Evolutionary conservation across 2,888 invertebrate species (phyloP), one percentile per base, ranked within the genome.

Genomic region (Oxyscelio sp.): DNA sequence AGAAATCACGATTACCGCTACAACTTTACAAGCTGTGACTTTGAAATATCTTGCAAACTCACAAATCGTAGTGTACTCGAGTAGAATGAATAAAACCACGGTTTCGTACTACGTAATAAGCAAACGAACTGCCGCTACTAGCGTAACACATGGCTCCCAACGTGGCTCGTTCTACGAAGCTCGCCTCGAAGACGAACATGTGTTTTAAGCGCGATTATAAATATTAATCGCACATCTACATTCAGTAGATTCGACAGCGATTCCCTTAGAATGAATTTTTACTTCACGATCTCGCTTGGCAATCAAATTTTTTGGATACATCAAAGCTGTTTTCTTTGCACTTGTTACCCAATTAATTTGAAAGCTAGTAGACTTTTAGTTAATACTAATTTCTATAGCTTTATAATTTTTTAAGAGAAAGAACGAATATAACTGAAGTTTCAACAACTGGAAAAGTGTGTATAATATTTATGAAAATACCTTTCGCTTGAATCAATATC

Each of bases 1-100:
- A n/a, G n/a, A n/a, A n/a, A n/a, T n/a, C n/a, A n/a, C n/a, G n/a
- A n/a, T n/a, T n/a, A n/a, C n/a, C n/a, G n/a, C n/a, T n/a, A n/a
- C n/a, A n/a, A n/a, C n/a, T n/a, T n/a, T n/a, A n/a, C n/a, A n/a
- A n/a, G n/a, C n/a, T n/a, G n/a, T n/a, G n/a, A n/a, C n/a, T n/a
- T n/a, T n/a, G n/a, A n/a, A n/a, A n/a, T n/a, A n/a, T n/a, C n/a
- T n/a, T n/a, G n/a, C n/a, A n/a, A n/a, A n/a, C n/a, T n/a, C n/a
- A n/a, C n/a, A n/a, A n/a, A n/a, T n/a, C n/a, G n/a, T n/a, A n/a
- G n/a, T n/a, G n/a, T 48, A 65, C 66, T 66, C 15, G 58, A 66
- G 43, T 40, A 58, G 75, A 75, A 75, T 75, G 75, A 75, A 75
- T 65, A 75, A 75, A 58, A 6, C 43, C n/a, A 17, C 56, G 56